Percentiles rank a stretch among this genome's conserved stretches.
Conservation (phyloP, 2,888 invertebrate genomes). For the Lepidonotus clava region DNA sequence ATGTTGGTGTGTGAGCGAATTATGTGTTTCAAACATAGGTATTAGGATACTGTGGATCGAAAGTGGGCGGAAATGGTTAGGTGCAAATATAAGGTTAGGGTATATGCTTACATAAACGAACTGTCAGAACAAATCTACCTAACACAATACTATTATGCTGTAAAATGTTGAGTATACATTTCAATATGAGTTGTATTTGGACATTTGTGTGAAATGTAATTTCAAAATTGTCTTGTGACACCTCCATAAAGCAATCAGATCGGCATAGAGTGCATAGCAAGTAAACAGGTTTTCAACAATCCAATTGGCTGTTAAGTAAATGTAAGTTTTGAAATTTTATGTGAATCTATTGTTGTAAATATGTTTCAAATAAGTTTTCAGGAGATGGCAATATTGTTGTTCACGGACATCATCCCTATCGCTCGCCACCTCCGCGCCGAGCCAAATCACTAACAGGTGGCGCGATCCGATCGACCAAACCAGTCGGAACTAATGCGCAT, state of each 20-base stretch:
- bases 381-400: neutral
- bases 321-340: too few relatives aligned
- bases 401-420: neutral
- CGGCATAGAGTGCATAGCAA: too few relatives aligned
- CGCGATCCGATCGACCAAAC: neutral
- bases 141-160: too few relatives aligned
- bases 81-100: conserved; percentile 4
- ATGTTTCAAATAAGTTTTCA: neutral
- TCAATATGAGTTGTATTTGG: too few relatives aligned
- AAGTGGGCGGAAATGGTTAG: conserved; percentile 11
- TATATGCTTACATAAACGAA: neutral
- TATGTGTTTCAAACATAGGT: neutral
- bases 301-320: too few relatives aligned
- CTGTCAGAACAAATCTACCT: neutral
- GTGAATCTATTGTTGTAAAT: too few relatives aligned
- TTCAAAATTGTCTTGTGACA: too few relatives aligned
- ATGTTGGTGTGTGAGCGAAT: neutral
- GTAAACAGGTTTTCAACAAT: too few relatives aligned
- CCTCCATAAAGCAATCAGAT: too few relatives aligned
- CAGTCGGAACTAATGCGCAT: conserved; percentile 29
- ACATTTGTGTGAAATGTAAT: too few relatives aligned
- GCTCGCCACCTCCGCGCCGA: neutral
- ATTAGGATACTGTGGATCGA: neutral
- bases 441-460: conserved; percentile 39
- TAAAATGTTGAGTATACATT: too few relatives aligned